Evolutionary conservation across 1,140 invertebrate genomes (phyloP), one percentile per base, ranked within the genome.

Genomic region (Ridgeia piscesae): DNA sequence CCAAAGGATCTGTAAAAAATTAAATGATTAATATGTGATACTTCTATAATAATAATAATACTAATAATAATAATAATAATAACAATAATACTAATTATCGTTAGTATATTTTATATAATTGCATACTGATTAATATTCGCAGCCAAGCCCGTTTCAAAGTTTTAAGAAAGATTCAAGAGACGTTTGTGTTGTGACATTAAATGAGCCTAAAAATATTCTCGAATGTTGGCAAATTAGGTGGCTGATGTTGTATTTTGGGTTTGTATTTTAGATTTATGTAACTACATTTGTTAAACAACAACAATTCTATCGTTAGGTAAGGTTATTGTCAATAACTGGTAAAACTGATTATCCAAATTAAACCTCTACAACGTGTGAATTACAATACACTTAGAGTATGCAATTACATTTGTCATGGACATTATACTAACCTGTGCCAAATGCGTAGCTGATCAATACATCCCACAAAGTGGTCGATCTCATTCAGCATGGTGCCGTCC

Each of bases 371-470:
- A 42, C 42, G 42, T 42, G 11, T 42, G 42, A 77, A 31, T 31
- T 17, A 4, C 27, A 77, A 21, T 77, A 77, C 11, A 4, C 4
- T 77, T 17, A 77, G 58, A 31, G 58, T 21, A 77, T 14, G 58
- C 27, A 17, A 77, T 31, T 77, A 77, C 27, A 77, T 31, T 4
- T 77, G 4, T 4, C 58, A 77, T 21, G 27, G 17, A 77, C 11
- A 77, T 21, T 77, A 77, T 21, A 77, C 58, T 58, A 21, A 33
- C 42, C 91, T 42, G n/a, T 33, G 33, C 91, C 91, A 91, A 14
- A 91, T 91, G 21, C 48, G 91, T 17, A 91, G 34, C 6, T 91
- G 34, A 58, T 91, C 91, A 35, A 91, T n/a, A 17, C 48, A 35
- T 35, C 35, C 91, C 9, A 33, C 33, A 48, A 91, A 58, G 48